phyloP scores from a whole-genome alignment of 1,140 invertebrate species.

The Drosophila pectinifera region DNA sequence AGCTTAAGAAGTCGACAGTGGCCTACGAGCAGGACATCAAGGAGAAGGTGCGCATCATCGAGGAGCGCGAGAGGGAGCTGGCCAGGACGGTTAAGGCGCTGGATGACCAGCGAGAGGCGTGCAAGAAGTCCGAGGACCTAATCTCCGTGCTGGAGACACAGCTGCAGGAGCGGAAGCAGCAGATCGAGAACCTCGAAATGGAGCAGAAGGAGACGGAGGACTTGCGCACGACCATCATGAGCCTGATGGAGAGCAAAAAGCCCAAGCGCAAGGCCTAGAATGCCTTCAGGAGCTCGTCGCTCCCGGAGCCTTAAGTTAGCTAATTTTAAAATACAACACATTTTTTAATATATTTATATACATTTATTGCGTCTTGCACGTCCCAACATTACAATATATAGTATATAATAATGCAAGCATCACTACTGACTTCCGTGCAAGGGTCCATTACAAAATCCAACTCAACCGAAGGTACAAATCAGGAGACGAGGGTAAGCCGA shows the following conservation, averaged over 20 bases:
- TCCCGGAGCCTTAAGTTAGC: neutral
- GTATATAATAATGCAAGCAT: conserved; percentile 22
- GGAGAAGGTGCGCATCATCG: conserved; percentile 73
- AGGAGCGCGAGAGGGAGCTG: conserved; percentile 71
- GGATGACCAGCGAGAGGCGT: conserved; percentile 75
- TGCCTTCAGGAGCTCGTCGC: too few species aligned
- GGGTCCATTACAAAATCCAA: conserved; percentile 59
- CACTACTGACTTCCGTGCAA: conserved; percentile 31
- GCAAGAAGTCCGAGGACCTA: conserved; percentile 78
- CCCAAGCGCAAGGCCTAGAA: conserved; percentile 73
- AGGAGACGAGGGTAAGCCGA: conserved; percentile 30
- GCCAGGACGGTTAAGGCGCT: conserved; percentile 68
- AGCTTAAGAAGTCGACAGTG: conserved; percentile 71
- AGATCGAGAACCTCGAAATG: conserved; percentile 75
- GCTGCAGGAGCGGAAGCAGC: conserved; percentile 76
- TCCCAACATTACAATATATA: conserved; percentile 10
- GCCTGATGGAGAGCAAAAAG: conserved; percentile 84
- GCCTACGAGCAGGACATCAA: conserved; percentile 78
- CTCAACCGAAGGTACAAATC: conserved; percentile 54
- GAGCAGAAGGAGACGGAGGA: conserved; percentile 82
- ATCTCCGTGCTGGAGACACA: conserved; percentile 76
- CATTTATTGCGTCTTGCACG: conserved; percentile 69
- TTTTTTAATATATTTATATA: conserved; percentile 53
- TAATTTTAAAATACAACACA: neutral
- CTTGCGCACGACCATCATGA: conserved; percentile 82